Conservation (phyloP, 2,888 invertebrate species). For the Lochmaea crataegi region DNA sequence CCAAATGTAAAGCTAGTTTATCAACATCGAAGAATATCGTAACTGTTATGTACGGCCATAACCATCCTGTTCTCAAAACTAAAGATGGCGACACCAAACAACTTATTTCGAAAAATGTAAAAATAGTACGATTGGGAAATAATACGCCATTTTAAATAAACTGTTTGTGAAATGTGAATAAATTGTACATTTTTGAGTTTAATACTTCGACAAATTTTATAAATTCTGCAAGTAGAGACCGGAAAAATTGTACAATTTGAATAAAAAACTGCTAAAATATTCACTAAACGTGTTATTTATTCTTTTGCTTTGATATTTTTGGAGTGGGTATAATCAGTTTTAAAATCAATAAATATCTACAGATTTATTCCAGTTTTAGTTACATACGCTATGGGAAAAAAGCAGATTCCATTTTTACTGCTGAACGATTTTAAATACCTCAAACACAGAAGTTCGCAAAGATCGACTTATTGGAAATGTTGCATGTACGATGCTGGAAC, state of each 20-base stretch:
- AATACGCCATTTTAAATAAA: neutral
- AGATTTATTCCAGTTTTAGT: constrained; percentile 55
- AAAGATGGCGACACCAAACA: constrained; percentile 17
- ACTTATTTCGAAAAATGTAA: constrained; percentile 38
- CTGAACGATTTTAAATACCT: constrained; percentile 59
- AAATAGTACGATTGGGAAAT: constrained; percentile 25
- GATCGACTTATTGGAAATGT: constrained; percentile 63
- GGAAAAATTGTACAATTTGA: too few relatives aligned
- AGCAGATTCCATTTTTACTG: constrained; percentile 56
- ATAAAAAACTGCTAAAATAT: too few relatives aligned
- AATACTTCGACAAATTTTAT: too few relatives aligned
- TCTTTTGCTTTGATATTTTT: neutral
- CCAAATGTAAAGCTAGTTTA: constrained; percentile 51
- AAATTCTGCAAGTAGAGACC: too few relatives aligned
- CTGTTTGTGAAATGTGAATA: too few relatives aligned
- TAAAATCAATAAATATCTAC: neutral
- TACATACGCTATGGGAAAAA: constrained; percentile 57
- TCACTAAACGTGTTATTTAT: neutral
- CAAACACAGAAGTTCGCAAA: constrained; percentile 59
- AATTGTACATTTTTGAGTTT: too few relatives aligned
- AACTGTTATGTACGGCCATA: constrained; percentile 48
- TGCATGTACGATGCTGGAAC: constrained; percentile 57
- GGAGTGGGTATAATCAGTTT: neutral
- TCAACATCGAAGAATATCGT: constrained; percentile 48
- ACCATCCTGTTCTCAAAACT: constrained; percentile 42